phyloP scores from a whole-genome alignment of 2,113 vertebrate genomes.

The Tor tambroides region DNA sequence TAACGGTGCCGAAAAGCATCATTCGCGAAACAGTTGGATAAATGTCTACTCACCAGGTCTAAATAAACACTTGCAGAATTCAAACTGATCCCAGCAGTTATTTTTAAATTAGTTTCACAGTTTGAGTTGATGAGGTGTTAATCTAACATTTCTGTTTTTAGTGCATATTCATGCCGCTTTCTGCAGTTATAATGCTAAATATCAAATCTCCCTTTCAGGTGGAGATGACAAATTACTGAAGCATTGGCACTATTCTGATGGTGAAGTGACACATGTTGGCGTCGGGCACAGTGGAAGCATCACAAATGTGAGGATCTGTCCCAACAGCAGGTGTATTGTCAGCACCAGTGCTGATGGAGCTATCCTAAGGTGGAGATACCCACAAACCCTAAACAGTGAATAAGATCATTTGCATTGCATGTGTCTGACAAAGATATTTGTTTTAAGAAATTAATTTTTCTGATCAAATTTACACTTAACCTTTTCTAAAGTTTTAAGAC shows the following conservation, averaged over 20 bases:
- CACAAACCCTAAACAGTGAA: constrained; percentile 54
- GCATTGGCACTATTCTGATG: constrained; percentile 85
- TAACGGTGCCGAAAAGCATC: background rate
- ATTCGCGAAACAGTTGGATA: background rate
- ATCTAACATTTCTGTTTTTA: background rate
- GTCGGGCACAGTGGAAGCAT: constrained; percentile 83
- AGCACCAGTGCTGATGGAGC: constrained; percentile 82
- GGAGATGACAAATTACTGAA: constrained; percentile 88
- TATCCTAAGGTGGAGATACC: constrained; percentile 84
- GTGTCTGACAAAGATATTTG: too few species aligned
- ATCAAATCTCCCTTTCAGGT: constrained; percentile 71
- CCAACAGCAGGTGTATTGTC: constrained; percentile 77
- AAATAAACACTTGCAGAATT: constrained; percentile 6
- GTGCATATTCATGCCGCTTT: background rate
- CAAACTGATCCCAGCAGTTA: constrained; percentile 9
- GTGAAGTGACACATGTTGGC: constrained; percentile 82
- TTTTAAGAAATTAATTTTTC: too few species aligned
- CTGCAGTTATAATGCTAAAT: background rate
- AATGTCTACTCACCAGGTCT: constrained; percentile 12
- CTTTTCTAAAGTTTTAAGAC: too few species aligned
- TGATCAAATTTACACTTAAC: too few species aligned
- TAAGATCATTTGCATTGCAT: too few species aligned
- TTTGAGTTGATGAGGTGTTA: constrained; percentile 1
- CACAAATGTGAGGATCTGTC: constrained; percentile 80
- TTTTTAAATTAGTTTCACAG: background rate